Percentiles rank a stretch among this genome's conserved stretches.
Evolutionary conservation across 2,888 invertebrate genomes (phyloP).

Genomic region (Glaucopsyche alexis): DNA sequence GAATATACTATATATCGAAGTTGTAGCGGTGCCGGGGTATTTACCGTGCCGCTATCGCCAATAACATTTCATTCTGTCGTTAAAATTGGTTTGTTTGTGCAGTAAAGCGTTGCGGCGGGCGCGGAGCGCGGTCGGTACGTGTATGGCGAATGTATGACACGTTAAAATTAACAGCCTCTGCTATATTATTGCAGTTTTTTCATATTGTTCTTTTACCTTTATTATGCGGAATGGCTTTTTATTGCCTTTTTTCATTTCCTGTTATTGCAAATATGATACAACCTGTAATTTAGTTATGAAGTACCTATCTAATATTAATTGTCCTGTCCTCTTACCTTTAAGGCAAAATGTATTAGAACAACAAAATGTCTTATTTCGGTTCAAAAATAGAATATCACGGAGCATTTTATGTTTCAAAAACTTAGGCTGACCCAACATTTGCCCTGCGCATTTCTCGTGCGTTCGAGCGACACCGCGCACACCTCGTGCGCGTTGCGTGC

Average conservation of each 20-base stretch:
- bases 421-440: too few species aligned
- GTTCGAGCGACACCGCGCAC: too few species aligned
- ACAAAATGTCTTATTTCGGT: too few species aligned
- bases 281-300: too few species aligned
- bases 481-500: too few species aligned
- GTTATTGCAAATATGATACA: neutral
- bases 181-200: neutral
- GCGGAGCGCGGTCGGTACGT: neutral
- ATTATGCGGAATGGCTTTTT: neutral
- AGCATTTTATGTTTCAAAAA: too few species aligned
- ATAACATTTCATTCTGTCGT: neutral
- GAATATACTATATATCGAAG: too few species aligned
- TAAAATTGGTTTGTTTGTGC: constrained; percentile 8
- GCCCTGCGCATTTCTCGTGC: too few species aligned
- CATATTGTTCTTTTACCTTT: neutral
- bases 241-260: neutral
- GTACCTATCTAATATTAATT: too few species aligned
- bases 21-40: neutral
- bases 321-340: neutral
- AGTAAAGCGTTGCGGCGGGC: neutral
- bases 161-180: neutral
- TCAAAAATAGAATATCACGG: too few species aligned
- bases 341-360: too few species aligned
- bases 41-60: neutral
- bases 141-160: neutral